Percentiles rank a stretch among this genome's conserved stretches.
These are phyloP conservation scores for Margaritifera margaritifera DNA, from an alignment of 2,888 invertebrate species.

Conservation along the genomic window DNA sequence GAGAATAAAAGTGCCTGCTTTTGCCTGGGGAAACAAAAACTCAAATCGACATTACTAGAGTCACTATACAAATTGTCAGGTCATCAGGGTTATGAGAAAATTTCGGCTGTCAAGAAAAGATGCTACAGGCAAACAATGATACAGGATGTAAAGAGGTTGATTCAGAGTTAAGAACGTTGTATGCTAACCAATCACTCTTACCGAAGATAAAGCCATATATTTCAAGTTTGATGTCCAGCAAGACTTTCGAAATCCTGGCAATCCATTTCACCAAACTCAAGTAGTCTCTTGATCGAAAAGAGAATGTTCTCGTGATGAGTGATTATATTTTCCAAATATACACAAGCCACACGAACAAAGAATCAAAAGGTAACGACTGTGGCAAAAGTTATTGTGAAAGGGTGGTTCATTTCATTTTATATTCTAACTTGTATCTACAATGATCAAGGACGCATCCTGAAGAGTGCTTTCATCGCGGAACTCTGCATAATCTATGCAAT, in stretches of 20 bases:
- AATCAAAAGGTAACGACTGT: constrained; percentile 35
- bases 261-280: constrained; percentile 34
- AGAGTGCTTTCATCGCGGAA: no score
- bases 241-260: constrained; percentile 29
- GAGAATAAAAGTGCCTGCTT: not conserved
- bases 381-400: constrained; percentile 24
- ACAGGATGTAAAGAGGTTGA: no score
- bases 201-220: constrained; percentile 15
- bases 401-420: no score
- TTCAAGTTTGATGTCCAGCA: constrained; percentile 19
- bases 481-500: no score
- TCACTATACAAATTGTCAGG: no score
- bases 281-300: constrained; percentile 21
- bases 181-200: constrained; percentile 15
- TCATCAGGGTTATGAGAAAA: no score
- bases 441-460: no score
- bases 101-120: no score
- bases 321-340: constrained; percentile 33
- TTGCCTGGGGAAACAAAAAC: not conserved
- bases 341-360: constrained; percentile 18
- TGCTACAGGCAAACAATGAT: no score
- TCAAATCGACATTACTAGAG: no score
- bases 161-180: no score
- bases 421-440: no score
- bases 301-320: constrained; percentile 36